phyloP scores from a whole-genome alignment of 2,888 invertebrate genomes.

The Oasisia sp. region DNA sequence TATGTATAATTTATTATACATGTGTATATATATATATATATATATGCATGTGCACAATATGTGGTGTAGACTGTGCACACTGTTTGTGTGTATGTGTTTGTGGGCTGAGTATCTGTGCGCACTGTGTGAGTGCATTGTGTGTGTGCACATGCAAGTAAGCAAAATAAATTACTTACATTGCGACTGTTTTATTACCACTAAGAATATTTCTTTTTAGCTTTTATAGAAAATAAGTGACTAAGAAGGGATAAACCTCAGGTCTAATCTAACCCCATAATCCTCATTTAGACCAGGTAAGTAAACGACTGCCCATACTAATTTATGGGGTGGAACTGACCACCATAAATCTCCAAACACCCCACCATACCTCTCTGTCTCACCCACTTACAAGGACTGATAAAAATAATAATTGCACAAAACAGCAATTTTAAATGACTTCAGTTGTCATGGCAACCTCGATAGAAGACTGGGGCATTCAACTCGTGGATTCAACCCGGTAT shows the following conservation, averaged over 20 bases:
- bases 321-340: neutral
- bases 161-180: too few relatives aligned
- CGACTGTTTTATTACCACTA: too few relatives aligned
- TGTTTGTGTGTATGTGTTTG: neutral
- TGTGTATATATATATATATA: too few relatives aligned
- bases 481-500: neutral
- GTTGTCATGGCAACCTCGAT: neutral
- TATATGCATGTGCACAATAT: too few relatives aligned
- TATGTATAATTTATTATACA: too few relatives aligned
- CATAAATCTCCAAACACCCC: neutral
- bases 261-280: too few relatives aligned
- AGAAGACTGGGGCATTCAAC: neutral
- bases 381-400: neutral
- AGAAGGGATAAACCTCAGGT: too few relatives aligned
- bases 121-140: too few relatives aligned
- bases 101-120: neutral
- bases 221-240: too few relatives aligned
- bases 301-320: neutral
- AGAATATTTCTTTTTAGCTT: too few relatives aligned
- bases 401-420: neutral
- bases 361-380: neutral
- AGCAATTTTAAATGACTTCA: conserved; percentile 6
- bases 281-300: neutral
- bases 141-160: too few relatives aligned
- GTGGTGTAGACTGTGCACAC: too few relatives aligned